Base-by-base conservation (phyloP, 2,888 invertebrate genomes). In the Metopia argyrocephala region DNA sequence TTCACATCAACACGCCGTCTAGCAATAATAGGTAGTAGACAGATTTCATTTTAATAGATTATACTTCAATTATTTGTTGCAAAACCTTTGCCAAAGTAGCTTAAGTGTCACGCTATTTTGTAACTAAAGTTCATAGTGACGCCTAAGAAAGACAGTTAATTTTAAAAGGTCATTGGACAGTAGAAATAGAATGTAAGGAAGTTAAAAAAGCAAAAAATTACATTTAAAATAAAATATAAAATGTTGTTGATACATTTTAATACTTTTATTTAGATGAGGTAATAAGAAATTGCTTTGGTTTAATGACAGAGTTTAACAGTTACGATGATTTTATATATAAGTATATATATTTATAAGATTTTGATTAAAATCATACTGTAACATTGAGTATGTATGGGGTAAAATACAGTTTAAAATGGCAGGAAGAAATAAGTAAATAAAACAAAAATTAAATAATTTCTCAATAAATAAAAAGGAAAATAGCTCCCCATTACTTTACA, bases 91-190 rank as follows among this genome's bases (percentile, higher is more conserved):
- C 7, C 5, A 27, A 70, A 69, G 46, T 54, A 46, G 64, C 54
- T 65, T 69, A 65, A 80, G 74, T 76, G 73, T 76, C 80, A 74
- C 76, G 76, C 69, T 54, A 80, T 76, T 74, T 80, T 15, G 38
- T 12, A 23, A 20, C 27, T n/a, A 62, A 57, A 68, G 62, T 31
- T n/a, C 4, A 54, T 38, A 18, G 52, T 52, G 9, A 61, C 15
- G 15, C 31, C 38, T 18, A 25, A 28, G 48, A 46, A 5, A 46
- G 25, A 15, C 5, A 52, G 5, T 20, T 15, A 21, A 50, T 5
- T 23, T n/a, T 23, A 38, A n/a, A 57, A 79, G 69, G 57, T 59
- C 75, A 74, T 52, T 61, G 65, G 31, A 46, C 38, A 48, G 15
- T 23, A 28, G 12, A 38, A 20, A 18, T 31, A 38, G 3, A 38